phyloP scores from a whole-genome alignment of 2,888 invertebrate genomes.

The Xestia sexstrigata region DNA sequence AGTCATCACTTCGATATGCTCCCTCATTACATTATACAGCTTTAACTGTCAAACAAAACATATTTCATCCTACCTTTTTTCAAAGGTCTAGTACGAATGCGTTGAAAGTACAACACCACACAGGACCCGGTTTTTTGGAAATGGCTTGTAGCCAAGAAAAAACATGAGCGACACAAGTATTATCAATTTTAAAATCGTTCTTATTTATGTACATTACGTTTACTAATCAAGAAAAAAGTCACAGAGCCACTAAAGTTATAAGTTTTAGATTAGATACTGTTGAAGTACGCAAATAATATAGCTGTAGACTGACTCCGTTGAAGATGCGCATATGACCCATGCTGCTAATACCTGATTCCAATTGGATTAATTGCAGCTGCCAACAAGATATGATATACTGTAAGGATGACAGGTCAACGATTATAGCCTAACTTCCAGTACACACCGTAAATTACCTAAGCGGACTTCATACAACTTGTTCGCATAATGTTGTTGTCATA shows the following conservation, averaged over 20 bases:
- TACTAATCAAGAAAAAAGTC: background rate
- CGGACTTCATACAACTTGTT: constrained; percentile 18
- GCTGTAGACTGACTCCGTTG: background rate
- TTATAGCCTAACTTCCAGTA: constrained; percentile 6
- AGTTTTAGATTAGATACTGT: background rate
- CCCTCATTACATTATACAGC: background rate
- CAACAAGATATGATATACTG: background rate
- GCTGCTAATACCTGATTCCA: background rate
- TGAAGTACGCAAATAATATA: background rate
- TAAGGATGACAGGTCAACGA: background rate
- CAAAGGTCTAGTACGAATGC: background rate
- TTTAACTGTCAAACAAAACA: background rate
- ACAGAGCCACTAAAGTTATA: background rate
- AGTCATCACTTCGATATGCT: background rate
- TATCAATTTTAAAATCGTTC: background rate
- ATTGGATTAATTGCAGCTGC: constrained; percentile 4
- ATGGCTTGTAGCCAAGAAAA: background rate
- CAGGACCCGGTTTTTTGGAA: background rate
- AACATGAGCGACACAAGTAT: background rate
- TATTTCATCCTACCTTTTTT: background rate
- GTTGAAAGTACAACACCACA: background rate
- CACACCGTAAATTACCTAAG: constrained; percentile 18
- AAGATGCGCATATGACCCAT: background rate
- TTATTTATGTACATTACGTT: background rate
- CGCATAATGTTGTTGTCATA: constrained; percentile 36